phyloP scores from a whole-genome alignment of 2,797 vertebrate genomes.

The Podargus strigoides region DNA sequence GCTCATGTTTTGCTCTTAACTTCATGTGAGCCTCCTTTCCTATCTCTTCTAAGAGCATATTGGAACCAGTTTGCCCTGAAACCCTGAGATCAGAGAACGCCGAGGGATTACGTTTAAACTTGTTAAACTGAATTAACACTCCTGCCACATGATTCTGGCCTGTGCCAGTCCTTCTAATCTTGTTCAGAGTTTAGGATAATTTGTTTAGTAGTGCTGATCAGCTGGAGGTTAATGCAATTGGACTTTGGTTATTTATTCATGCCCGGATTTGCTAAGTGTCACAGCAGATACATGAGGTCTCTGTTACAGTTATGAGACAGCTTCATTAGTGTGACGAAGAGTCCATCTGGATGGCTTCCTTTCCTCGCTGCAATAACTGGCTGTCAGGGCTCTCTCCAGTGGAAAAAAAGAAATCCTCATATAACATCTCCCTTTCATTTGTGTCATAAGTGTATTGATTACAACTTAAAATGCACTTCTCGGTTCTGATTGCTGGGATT shows the following conservation, averaged over 20 bases:
- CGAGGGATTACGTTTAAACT: conserved; percentile 56
- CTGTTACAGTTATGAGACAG: conserved; percentile 57
- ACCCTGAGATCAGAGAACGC: conserved; percentile 22
- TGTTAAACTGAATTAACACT: conserved; percentile 62
- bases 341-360: conserved; percentile 33
- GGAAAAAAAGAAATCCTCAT: neutral
- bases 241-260: conserved; percentile 71
- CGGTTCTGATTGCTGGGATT: neutral
- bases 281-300: conserved; percentile 67
- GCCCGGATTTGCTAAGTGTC: conserved; percentile 70
- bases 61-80: conserved; percentile 33
- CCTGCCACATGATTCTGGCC: conserved; percentile 49
- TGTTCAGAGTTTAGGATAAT: conserved; percentile 68
- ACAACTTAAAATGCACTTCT: neutral
- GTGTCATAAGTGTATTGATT: conserved; percentile 35
- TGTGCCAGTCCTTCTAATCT: conserved; percentile 66
- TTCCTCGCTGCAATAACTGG: conserved; percentile 11
- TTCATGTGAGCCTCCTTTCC: neutral
- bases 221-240: conserved; percentile 78
- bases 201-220: conserved; percentile 74
- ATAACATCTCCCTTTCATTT: conserved; percentile 18
- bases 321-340: conserved; percentile 62
- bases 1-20: neutral
- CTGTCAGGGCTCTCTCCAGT: conserved; percentile 23
- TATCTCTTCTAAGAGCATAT: neutral